Evolutionary conservation across 2,113 vertebrate genomes (phyloP), one percentile per base, ranked within the genome.

Genomic region (Xerus inauris): DNA sequence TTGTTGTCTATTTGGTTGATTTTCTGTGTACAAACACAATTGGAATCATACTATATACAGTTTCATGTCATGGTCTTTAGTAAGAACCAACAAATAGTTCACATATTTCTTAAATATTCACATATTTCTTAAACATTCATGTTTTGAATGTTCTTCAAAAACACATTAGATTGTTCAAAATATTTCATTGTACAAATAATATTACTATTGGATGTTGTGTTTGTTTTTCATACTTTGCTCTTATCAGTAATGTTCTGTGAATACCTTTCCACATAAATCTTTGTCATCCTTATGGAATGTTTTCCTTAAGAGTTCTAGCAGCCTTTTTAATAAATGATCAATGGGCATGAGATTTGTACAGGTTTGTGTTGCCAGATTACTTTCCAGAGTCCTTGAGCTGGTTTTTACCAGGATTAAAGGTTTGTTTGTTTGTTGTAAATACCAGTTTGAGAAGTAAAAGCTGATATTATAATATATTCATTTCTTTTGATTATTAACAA

Each of bases 71-170:
- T 80, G 16, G 26, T 59, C 32, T 84, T 88, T 90, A n/a, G n/a
- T n/a, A n/a, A n/a, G n/a, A n/a, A n/a, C n/a, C n/a, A n/a, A n/a
- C n/a, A n/a, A n/a, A n/a, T n/a, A n/a, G n/a, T 71, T 84, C 35
- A 62, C 22, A 19, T 75, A 59, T 28, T 72, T 84, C 28, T 51
- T 69, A 30, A 87, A 65, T 17, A n/a, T 85, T 93, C n/a, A n/a
- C n/a, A n/a, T n/a, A n/a, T n/a, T n/a, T n/a, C n/a, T n/a, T n/a
- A n/a, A n/a, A n/a, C 93, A 13, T 38, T 67, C 12, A 19, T 7
- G 2, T 30, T 65, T 45, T 32, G 71, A 40, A 62, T 80, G 26
- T 24, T 86, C 45, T 95, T 95, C n/a, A 89, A 76, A 90, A 96
- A 65, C 19, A 62, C 12, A 40, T 85, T 91, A 54, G 38, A 47